Conservation (phyloP, 2,888 invertebrate species). For the Drosophila nigritarsus region DNA sequence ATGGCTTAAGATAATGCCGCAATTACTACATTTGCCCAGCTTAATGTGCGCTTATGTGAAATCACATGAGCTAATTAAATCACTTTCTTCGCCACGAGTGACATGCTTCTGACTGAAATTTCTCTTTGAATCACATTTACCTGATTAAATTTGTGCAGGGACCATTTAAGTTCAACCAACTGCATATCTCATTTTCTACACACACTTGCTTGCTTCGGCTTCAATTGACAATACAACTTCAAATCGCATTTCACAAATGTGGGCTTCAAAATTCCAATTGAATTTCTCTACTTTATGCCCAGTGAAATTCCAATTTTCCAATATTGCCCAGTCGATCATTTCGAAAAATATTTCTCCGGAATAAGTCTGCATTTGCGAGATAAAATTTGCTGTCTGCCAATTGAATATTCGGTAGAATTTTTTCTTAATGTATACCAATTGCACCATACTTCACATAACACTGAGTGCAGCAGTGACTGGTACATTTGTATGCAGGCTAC, state of each 20-base stretch:
- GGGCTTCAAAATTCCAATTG: background rate
- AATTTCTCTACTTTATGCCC: background rate
- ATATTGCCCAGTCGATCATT: background rate
- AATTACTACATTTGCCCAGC: conserved; percentile 24
- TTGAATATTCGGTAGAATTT: conserved; percentile 30
- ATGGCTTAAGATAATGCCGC: conserved; percentile 49
- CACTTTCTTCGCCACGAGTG: background rate
- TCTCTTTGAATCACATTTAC: conserved; percentile 18
- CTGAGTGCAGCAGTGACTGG: conserved; percentile 19
- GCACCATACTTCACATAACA: conserved; percentile 8
- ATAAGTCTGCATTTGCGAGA: conserved; percentile 54
- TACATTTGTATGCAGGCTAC: conserved; percentile 69
- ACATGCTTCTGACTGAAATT: background rate
- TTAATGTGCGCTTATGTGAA: conserved; percentile 18
- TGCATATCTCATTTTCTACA: background rate
- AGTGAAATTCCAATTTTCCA: background rate
- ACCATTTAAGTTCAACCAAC: background rate
- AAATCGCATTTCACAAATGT: conserved; percentile 26
- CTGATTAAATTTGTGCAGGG: background rate
- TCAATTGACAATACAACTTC: background rate
- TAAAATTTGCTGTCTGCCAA: conserved; percentile 44
- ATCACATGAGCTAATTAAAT: conserved; percentile 22
- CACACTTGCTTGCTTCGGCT: background rate
- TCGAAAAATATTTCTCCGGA: background rate
- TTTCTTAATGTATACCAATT: conserved; percentile 61